Base-by-base conservation (phyloP, 2,888 invertebrate genomes). In the Nomada goodeniana region DNA sequence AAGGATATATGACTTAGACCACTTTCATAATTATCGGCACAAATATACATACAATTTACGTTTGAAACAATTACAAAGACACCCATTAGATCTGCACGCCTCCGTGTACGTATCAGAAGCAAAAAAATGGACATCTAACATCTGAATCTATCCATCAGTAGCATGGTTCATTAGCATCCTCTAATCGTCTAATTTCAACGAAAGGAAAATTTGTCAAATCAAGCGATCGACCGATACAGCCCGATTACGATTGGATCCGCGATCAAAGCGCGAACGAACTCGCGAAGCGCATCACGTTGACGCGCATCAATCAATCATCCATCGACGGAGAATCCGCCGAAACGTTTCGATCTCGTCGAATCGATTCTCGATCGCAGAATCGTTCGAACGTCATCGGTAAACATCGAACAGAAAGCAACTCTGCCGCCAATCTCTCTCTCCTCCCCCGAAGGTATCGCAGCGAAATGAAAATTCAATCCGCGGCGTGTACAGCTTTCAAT, bases 361-460 rank as follows among this genome's bases (percentile, higher is more conserved):
- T 29, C 15, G 9, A 5, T 47, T 50, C 50, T 26, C 50, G 10
- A 64, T 59, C 29, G 11, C 3, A n/a, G 9, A 57, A 26, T 42
- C 55, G 44, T 11, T 7, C n/a, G 57, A 42, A 57, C 70, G 70
- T 60, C 47, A 70, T 20, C 59, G 59, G 20, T 70, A 70, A 70
- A 70, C 59, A 70, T 36, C 59, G 15, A 47, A 47, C 29, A 44
- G 57, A 57, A 42, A 13, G 18, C 44, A 18, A 5, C 26, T 13
- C 20, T 20, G 2, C 20, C 20, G 53, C 53, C n/a, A 20, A n/a
- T 53, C 53, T n/a, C 4, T 26, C 44, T 15, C n/a, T 10, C 44
- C 23, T 1, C 7, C 26, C 26, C 26, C 11, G 13, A n/a, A 15
- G 5, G 7, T 13, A 15, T 29, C 57, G 20, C 26, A 29, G 18